phyloP scores from a whole-genome alignment of 2,888 invertebrate species.

The Tipula lateralis region DNA sequence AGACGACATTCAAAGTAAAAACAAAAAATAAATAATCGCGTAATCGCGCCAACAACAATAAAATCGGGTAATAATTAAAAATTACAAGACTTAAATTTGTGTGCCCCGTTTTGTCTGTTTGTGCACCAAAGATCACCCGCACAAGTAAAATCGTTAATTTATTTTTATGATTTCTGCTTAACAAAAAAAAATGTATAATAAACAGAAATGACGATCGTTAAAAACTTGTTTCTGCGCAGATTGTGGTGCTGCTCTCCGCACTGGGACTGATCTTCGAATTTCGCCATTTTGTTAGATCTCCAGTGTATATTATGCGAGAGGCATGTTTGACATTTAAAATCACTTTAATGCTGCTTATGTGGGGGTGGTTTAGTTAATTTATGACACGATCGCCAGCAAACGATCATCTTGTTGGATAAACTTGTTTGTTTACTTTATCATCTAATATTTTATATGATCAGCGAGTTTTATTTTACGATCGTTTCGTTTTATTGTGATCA shows the following conservation, averaged over 20 bases:
- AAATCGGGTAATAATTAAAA: slow-evolving; percentile 3
- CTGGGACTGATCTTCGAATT: background rate
- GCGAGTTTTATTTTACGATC: background rate
- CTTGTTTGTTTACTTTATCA: background rate
- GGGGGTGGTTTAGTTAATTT: background rate
- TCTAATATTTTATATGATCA: background rate
- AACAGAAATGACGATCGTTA: background rate
- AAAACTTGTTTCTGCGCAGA: background rate
- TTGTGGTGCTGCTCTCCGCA: background rate
- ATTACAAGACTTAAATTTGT: background rate
- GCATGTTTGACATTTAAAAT: background rate
- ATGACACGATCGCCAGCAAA: background rate
- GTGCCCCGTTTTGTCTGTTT: background rate
- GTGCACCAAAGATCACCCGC: slow-evolving; percentile 14
- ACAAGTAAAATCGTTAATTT: slow-evolving; percentile 11
- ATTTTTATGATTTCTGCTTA: background rate
- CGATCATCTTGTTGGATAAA: background rate
- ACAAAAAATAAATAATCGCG: background rate
- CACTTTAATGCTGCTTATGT: background rate
- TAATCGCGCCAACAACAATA: background rate
- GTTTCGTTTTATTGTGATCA: background rate
- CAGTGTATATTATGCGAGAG: background rate
- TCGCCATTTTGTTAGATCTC: background rate
- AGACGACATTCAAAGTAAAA: background rate
- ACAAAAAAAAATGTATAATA: background rate